Conservation (phyloP, 2,888 invertebrate species). For the Pandemis heparana region DNA sequence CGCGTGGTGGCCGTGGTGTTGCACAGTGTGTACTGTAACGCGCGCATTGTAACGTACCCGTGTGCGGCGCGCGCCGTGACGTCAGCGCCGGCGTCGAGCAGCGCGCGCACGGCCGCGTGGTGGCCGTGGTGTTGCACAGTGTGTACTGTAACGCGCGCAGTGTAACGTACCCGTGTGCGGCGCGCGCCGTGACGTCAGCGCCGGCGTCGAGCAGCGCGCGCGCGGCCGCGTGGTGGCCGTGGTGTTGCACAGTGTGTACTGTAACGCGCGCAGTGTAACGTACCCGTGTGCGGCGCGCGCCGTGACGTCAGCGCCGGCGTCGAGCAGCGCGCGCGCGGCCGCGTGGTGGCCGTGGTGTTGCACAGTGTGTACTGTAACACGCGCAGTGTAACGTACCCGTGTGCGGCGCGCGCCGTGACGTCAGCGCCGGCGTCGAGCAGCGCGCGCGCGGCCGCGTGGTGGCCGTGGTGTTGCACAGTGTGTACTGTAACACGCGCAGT, state of each 20-base stretch:
- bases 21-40: too few species aligned
- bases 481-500: background rate
- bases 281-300: conserved; percentile 90
- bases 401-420: too few species aligned
- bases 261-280: background rate
- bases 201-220: too few species aligned
- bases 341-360: conserved; percentile 96
- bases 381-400: too few species aligned
- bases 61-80: conserved; percentile 92
- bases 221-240: conserved; percentile 48
- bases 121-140: conserved; percentile 93
- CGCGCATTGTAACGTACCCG: conserved; percentile 72
- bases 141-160: too few species aligned
- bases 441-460: conserved; percentile 48
- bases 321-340: conserved; percentile 95
- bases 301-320: conserved; percentile 95
- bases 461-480: conserved; percentile 75
- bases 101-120: conserved; percentile 94
- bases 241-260: conserved; percentile 75
- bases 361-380: too few species aligned
- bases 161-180: too few species aligned
- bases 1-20: conserved; percentile 79
- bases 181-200: too few species aligned
- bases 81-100: conserved; percentile 95
- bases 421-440: too few species aligned